Base-by-base conservation (phyloP, 2,113 vertebrate genomes). In the Platanista minor region DNA sequence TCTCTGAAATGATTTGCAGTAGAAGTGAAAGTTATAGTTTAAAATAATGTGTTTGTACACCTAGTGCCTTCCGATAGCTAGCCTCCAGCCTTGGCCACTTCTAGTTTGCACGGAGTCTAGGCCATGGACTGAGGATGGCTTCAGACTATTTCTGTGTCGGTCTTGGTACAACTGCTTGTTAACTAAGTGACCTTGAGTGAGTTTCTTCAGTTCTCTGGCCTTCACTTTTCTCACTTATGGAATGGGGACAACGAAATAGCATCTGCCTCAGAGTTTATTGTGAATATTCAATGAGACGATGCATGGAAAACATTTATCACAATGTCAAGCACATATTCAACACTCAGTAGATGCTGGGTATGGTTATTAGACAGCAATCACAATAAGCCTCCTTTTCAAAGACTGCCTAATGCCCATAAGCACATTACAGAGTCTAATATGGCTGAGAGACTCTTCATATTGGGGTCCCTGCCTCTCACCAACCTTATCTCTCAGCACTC, bases 291-390 rank as follows among this genome's bases (percentile, higher is more conserved):
- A 8, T 57, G 57, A 39, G 41, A 57, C 20, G 49, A 64, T 18
- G 10, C 5, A 13, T 6, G 41, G 2, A 33, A 54, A 20, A 11
- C 46, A 23, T 14, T 66, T 12, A 33, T 20, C 36, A 49, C 66
- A 27, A 43, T 64, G 74, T 29, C 91, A 66, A 78, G 46, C 25
- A 69, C 15, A 17, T 10, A 52, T 3, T 14, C 27, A 6, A 52
- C 33, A 75, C n/a, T 64, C 61, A n/a, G 0, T 20, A 29, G 80
- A 66, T 12, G 4, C 23, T 0, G 61, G 43, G 4, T 2, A 17
- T 33, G 11, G 52, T 9, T 15, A 15, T 31, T 36, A 54, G 2
- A 25, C 20, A 23, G 27, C 21, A 13, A 25, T 72, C 23, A 4
- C 41, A 8, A 12, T 0, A 3, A 57, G 43, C 5, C 52, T 88